Conservation (phyloP, 2,113 vertebrate species). For the Tetrax tetrax region DNA sequence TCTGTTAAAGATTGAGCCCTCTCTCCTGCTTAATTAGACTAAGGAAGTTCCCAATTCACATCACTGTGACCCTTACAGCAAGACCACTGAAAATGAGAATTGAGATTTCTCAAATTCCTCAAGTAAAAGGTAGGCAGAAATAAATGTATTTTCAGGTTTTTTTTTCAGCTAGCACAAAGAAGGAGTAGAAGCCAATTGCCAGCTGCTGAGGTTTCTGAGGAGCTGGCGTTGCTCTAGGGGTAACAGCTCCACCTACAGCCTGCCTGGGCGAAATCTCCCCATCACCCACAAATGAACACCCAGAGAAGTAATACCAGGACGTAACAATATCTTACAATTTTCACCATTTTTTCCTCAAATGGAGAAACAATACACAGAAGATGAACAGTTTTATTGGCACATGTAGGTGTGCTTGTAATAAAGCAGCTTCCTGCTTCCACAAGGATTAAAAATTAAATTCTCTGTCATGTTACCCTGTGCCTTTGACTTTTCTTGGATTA, state of each 20-base stretch:
- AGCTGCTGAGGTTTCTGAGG: neutral
- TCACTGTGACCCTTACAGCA: neutral
- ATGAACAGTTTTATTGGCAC: neutral
- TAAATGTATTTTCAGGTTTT: neutral
- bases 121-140: neutral
- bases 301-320: neutral
- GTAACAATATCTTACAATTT: neutral
- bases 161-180: neutral
- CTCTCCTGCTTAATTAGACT: neutral
- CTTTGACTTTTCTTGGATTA: neutral
- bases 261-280: neutral
- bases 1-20: neutral
- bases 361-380: neutral
- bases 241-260: conserved; percentile 35
- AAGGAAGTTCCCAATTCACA: neutral
- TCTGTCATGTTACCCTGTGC: neutral
- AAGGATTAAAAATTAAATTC: neutral
- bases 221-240: neutral
- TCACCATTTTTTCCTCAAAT: neutral
- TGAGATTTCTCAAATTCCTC: neutral
- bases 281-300: neutral
- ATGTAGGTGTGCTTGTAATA: neutral
- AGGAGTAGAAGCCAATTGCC: neutral
- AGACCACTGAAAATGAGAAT: neutral
- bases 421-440: neutral